Base-by-base conservation (phyloP, 2,113 vertebrate species). In the Dendrocopos noguchii region DNA sequence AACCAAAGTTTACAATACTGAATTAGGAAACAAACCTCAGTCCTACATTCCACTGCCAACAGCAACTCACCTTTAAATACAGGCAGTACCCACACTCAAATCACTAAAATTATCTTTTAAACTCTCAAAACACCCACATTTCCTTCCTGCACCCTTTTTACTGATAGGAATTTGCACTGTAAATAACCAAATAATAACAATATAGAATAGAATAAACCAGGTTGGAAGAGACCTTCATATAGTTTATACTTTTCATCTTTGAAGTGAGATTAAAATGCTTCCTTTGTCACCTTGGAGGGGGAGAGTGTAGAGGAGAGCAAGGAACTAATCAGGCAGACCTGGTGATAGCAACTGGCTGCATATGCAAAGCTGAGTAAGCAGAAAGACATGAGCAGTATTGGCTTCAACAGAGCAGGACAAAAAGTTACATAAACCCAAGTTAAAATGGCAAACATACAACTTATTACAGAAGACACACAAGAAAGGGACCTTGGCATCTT, bases 311-410 rank as follows among this genome's bases (percentile, higher is more conserved):
- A 83, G 74, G 42, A 80, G 17, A 13, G 52, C 53, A 87, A 88
- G 82, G 64, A 92, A 64, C 13, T 56, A 39, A 74, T 64, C 60
- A 67, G 68, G 80, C 79, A 91, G 47, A 78, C 13, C 57, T 61
- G 92, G 57, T 68, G 47, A 77, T 12, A 94, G 83, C 10, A 8
- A 74, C 22, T 80, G 78, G 72, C 89, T 77, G 57, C 53, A 64
- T 84, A 77, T 94, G 60, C 61, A 92, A 91, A 87, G 92, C 84
- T 88, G 72, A 92, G 76, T 74, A 87, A 91, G 94, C 91, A 92
- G 72, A 91, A 85, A 90, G 82, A 83, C 13, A 12, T 27, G 33
- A 95, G 33, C 25, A 22, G 64, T 80, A 91, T 20, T 67, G 79
- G 44, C 85, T 82, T 70, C 82, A 4, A 10, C 0, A 50, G 87